A percentile compares a stretch with the other conserved stretches of the same genome.
Evolutionary conservation across 1,140 invertebrate species (phyloP).

Genomic region (Cylas formicarius): DNA sequence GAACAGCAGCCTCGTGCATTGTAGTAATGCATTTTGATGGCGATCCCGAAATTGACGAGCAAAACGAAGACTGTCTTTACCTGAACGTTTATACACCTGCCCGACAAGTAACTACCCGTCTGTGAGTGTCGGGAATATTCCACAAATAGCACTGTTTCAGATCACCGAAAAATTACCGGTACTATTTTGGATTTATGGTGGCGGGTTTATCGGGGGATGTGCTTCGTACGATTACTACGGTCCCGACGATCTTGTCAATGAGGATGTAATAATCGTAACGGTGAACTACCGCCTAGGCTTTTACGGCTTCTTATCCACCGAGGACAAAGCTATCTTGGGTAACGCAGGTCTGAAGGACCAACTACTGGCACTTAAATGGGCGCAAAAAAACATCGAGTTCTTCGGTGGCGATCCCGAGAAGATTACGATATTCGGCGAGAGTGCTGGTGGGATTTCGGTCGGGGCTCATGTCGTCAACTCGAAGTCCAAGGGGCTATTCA

Average conservation of each 20-base stretch:
- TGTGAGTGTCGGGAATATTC: too few relatives aligned
- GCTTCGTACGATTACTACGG: constrained; percentile 37
- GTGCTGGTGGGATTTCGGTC: constrained; percentile 49
- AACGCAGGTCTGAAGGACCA: constrained; percentile 56
- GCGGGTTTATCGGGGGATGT: constrained; percentile 47
- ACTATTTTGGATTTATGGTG: constrained; percentile 52
- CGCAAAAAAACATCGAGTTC: constrained; percentile 49
- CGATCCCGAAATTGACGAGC: too few relatives aligned
- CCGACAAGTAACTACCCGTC: too few relatives aligned
- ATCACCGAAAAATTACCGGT: constrained; percentile 35
- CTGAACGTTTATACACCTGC: too few relatives aligned
- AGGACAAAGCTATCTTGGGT: constrained; percentile 38
- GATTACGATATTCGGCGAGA: constrained; percentile 50
- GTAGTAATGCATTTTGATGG: too few relatives aligned
- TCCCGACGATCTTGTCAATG: constrained; percentile 49
- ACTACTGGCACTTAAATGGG: constrained; percentile 46
- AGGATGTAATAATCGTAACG: constrained; percentile 53
- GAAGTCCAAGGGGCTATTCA: too few relatives aligned
- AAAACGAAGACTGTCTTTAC: too few relatives aligned
- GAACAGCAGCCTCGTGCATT: too few relatives aligned
- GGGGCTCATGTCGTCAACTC: constrained; percentile 47
- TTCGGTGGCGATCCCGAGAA: constrained; percentile 53
- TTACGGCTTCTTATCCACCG: constrained; percentile 24
- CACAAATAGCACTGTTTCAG: too few relatives aligned
- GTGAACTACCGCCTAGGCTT: constrained; percentile 51